Percentiles rank a stretch among this genome's conserved stretches.
These are phyloP conservation scores for Rhea pennata DNA, from an alignment of 2,113 vertebrate genomes.

Conservation along the genomic window DNA sequence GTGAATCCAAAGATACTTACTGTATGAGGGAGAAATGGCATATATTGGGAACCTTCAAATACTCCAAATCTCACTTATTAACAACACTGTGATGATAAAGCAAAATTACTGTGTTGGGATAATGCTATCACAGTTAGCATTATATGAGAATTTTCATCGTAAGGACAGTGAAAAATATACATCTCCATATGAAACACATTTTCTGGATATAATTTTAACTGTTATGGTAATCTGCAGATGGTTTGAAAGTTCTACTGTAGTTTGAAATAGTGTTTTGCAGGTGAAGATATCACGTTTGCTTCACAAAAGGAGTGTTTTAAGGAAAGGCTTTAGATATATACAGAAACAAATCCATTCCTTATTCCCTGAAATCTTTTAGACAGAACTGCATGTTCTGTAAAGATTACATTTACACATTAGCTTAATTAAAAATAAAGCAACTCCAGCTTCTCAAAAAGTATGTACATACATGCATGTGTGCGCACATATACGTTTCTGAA, in stretches of 20 bases:
- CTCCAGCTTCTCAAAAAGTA: not conserved
- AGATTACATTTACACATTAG: not conserved
- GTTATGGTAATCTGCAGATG: not conserved
- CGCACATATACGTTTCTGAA: not conserved
- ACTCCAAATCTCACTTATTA: not conserved
- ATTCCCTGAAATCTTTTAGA: not conserved
- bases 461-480: not conserved
- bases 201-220: not conserved
- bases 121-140: not conserved
- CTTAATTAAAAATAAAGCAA: not conserved
- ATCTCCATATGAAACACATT: not conserved
- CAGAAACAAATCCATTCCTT: not conserved
- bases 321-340: not conserved
- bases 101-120: not conserved
- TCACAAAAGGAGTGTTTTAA: not conserved
- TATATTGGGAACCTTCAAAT: not conserved
- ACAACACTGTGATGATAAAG: not conserved
- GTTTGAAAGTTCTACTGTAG: not conserved
- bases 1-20: not conserved
- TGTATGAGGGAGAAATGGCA: not conserved
- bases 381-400: not conserved
- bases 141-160: not conserved
- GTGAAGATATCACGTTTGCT: not conserved
- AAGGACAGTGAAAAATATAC: not conserved
- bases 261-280: not conserved